Conservation (phyloP, 2,797 vertebrate species). For the Alouatta caraya region DNA sequence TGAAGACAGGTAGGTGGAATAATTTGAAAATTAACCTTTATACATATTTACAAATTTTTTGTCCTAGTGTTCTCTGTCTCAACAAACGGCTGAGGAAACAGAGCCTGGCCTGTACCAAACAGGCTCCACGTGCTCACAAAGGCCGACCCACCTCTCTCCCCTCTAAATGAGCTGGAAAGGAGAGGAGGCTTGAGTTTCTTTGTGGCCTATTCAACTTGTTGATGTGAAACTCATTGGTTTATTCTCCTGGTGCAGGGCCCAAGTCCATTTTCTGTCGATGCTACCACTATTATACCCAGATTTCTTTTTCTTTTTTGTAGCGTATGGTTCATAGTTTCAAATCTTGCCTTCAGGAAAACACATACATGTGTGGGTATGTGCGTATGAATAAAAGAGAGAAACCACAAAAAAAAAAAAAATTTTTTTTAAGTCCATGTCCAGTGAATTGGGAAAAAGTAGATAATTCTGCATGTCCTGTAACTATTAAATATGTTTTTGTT, state of each 20-base stretch:
- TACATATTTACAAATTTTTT: background rate
- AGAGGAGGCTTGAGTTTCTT: background rate
- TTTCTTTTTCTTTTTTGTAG: constrained; percentile 15
- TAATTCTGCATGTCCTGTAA: background rate
- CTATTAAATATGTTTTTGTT: background rate
- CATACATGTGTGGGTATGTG: background rate
- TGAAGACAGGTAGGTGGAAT: background rate
- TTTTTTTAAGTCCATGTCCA: background rate
- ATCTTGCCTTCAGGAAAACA: constrained; percentile 43
- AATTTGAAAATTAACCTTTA: constrained; percentile 11
- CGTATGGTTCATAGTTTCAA: constrained; percentile 14
- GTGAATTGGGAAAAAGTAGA: constrained; percentile 1
- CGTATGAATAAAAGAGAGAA: constrained; percentile 1
- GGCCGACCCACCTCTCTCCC: background rate
- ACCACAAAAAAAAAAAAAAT: background rate
- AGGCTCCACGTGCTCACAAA: background rate
- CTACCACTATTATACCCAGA: background rate
- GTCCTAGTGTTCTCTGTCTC: background rate
- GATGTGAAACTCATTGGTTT: background rate
- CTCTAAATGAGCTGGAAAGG: background rate
- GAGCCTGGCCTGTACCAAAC: background rate
- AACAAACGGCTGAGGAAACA: background rate
- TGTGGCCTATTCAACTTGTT: background rate
- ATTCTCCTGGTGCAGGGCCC: background rate
- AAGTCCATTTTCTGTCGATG: background rate